phyloP scores from a whole-genome alignment of 2,113 vertebrate genomes.

The Ptilonorhynchus violaceus region DNA sequence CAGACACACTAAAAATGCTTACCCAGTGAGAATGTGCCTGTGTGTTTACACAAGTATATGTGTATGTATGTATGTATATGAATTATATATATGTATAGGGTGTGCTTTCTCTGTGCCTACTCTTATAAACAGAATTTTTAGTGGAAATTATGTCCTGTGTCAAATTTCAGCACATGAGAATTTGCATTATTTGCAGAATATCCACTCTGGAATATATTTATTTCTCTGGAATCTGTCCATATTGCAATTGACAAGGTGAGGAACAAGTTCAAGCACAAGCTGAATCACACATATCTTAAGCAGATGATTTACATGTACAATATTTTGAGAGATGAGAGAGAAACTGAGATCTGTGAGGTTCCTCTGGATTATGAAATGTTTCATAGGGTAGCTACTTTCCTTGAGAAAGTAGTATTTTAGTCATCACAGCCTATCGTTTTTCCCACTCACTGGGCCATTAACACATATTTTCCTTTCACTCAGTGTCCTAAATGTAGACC shows the following conservation, averaged over 20 bases:
- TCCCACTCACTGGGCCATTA: background rate
- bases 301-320: background rate
- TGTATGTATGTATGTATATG: background rate
- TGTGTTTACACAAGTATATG: background rate
- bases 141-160: background rate
- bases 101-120: background rate
- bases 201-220: background rate
- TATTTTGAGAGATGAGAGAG: conserved; percentile 47
- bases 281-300: background rate
- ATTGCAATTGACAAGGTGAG: conserved; percentile 13
- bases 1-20: background rate
- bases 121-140: background rate
- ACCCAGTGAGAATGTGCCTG: background rate
- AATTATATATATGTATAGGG: background rate
- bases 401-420: background rate
- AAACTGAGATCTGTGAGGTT: conserved; percentile 31
- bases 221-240: background rate
- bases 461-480: background rate
- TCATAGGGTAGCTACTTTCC: background rate
- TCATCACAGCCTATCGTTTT: background rate
- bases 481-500: background rate
- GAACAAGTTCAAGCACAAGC: background rate
- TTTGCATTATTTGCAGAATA: background rate
- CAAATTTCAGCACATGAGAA: background rate
- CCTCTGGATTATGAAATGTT: background rate